Evolutionary conservation across 2,113 vertebrate species (phyloP), one percentile per base, ranked within the genome.

Genomic region (Bagarius yarrelli): DNA sequence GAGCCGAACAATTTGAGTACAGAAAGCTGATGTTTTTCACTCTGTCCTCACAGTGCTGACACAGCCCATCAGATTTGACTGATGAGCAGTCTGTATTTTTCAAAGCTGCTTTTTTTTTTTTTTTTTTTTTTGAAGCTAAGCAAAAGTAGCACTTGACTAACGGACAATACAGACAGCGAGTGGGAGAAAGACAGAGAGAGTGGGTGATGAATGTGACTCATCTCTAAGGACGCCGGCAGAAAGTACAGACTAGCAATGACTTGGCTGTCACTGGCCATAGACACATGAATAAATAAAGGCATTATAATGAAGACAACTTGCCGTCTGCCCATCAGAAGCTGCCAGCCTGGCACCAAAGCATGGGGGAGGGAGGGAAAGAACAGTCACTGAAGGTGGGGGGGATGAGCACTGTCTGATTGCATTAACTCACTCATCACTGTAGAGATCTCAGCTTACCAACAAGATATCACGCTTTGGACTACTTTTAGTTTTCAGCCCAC

Each of bases 221-320:
- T 86, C 84, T 86, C 84, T 81, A 21, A 86, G 82, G 84, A 81
- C 75, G 75, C 84, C 81, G 82, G 83, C 78, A 83, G 82, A 81
- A 63, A 82, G 76, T 80, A 83, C 79, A 86, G 79, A 83, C 72
- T 63, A 69, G 81, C 78, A 64, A 53, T 81, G 81, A 75, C 81
- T 83, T 47, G 79, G 75, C 84, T 86, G 84, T 86, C 84, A 83
- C 82, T 83, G 84, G 82, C 79, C 75, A 55, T 82, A 86, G 84
- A 86, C 84, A 79, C 84, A 86, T 86, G 82, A 86, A 86, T 86
- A 86, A 86, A 86, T 86, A 86, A 86, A 86, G 75, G 82, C 84
- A 86, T 86, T 86, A 86, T 83, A 83, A 86, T 86, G 84, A 86
- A 86, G 84, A 83, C 84, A 83, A 86, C 84, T 86, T 44, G 73